These are phyloP conservation scores for Peromyscus maniculatus DNA, from an alignment of 2,113 vertebrate species.

Conservation along the genomic window DNA sequence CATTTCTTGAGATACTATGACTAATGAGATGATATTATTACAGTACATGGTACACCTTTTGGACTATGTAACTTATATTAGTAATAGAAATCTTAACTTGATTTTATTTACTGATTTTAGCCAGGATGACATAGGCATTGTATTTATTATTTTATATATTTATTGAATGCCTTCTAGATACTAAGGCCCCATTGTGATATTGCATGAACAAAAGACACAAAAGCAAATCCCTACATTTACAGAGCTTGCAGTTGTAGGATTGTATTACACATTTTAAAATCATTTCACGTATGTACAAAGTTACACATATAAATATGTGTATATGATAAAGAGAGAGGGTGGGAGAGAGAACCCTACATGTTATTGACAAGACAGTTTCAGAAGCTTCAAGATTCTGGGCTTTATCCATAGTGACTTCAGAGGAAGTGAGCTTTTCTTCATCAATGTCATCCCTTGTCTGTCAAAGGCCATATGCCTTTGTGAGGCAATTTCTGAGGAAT, in stretches of 20 bases:
- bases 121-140: background rate
- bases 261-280: background rate
- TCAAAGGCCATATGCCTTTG: background rate
- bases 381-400: background rate
- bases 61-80: background rate
- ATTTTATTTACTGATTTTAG: constrained; percentile 1
- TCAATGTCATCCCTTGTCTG: too few species aligned
- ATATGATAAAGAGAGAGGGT: background rate
- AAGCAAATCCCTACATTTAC: background rate
- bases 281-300: background rate
- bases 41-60: background rate
- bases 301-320: background rate
- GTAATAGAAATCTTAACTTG: constrained; percentile 18
- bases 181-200: background rate
- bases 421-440: background rate
- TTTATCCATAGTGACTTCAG: background rate
- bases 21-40: constrained; percentile 29
- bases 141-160: background rate
- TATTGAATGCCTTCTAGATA: constrained; percentile 26
- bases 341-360: background rate
- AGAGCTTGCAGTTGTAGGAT: too few species aligned
- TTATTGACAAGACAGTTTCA: background rate
- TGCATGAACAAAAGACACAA: background rate
- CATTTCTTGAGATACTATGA: background rate
- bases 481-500: constrained; percentile 5